Percentiles rank a stretch among this genome's conserved stretches.
Conservation (phyloP, 1,140 invertebrate species). For the Drosophila triauraria region DNA sequence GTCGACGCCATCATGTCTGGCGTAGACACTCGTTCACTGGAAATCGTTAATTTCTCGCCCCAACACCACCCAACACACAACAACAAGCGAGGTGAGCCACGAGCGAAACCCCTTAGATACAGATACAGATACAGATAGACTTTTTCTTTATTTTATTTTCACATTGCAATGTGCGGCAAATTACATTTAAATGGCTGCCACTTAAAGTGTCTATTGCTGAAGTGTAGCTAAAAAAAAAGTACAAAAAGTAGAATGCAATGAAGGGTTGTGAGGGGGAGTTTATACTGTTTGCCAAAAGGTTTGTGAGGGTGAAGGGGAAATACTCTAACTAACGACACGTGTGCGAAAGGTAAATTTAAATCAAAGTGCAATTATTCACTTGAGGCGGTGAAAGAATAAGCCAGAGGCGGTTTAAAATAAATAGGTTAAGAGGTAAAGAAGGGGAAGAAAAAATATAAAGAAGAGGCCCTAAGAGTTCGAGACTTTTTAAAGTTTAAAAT, state of each 20-base stretch:
- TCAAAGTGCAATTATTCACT: constrained; percentile 1
- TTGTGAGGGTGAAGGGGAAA: background rate
- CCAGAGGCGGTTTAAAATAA: background rate
- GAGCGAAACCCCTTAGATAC: constrained; percentile 23
- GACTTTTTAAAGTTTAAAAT: background rate
- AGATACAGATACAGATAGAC: constrained; percentile 36
- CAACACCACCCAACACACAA: background rate
- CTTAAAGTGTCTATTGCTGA: constrained; percentile 55
- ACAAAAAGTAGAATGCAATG: background rate
- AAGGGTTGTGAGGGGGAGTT: constrained; percentile 1
- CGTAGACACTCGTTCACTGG: constrained; percentile 27
- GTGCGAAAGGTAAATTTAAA: constrained; percentile 16
- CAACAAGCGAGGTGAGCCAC: constrained; percentile 24
- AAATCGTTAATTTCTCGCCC: constrained; percentile 48
- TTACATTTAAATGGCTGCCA: constrained; percentile 75
- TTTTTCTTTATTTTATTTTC: constrained; percentile 25
- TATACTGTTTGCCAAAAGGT: constrained; percentile 3
- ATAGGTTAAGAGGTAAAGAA: background rate
- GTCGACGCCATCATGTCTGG: constrained; percentile 57
- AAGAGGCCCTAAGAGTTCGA: background rate
- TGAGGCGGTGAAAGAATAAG: background rate
- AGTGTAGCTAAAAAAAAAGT: background rate
- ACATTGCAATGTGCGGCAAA: constrained; percentile 57
- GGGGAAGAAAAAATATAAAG: background rate
- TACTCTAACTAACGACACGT: constrained; percentile 42